A percentile compares a stretch with the other conserved stretches of the same genome.
These are phyloP conservation scores for Apeltes quadracus DNA, from an alignment of 2,113 vertebrate genomes.

Conservation along the genomic window DNA sequence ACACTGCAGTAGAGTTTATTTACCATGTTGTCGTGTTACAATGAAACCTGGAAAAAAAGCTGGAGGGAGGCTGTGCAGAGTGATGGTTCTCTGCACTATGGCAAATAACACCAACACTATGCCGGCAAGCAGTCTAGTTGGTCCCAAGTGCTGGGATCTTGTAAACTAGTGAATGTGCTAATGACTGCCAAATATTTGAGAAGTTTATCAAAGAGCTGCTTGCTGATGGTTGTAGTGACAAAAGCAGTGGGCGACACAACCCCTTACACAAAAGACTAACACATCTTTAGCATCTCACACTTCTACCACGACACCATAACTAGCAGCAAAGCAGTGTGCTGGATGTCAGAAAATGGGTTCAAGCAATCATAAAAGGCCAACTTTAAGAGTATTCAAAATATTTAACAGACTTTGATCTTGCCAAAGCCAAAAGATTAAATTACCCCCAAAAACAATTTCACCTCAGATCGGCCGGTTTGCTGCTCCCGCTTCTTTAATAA, in stretches of 20 bases:
- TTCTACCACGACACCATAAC: not conserved
- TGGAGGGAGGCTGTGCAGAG: not conserved
- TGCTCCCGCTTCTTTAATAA: no score
- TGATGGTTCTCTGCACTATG: constrained; percentile 24
- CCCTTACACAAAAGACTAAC: not conserved
- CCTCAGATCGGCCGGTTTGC: no score
- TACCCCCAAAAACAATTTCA: no score
- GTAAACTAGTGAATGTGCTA: constrained; percentile 22
- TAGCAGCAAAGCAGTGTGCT: no score
- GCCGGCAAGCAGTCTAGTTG: constrained; percentile 24
- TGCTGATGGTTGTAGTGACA: constrained; percentile 29
- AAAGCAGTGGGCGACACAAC: constrained; percentile 13
- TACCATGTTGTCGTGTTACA: not conserved
- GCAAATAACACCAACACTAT: constrained; percentile 42
- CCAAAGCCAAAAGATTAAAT: no score
- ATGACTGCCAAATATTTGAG: constrained; percentile 43
- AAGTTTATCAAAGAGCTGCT: constrained; percentile 49
- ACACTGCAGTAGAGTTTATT: not conserved
- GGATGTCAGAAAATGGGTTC: not conserved
- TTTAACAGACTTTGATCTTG: not conserved
- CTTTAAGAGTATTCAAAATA: not conserved
- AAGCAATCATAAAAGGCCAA: not conserved
- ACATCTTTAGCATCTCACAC: constrained; percentile 9
- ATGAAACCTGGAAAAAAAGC: constrained; percentile 6
- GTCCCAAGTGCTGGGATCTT: constrained; percentile 23